These are phyloP conservation scores for Chaenogobius annularis DNA, from an alignment of 2,113 vertebrate genomes.

Conservation along the genomic window DNA sequence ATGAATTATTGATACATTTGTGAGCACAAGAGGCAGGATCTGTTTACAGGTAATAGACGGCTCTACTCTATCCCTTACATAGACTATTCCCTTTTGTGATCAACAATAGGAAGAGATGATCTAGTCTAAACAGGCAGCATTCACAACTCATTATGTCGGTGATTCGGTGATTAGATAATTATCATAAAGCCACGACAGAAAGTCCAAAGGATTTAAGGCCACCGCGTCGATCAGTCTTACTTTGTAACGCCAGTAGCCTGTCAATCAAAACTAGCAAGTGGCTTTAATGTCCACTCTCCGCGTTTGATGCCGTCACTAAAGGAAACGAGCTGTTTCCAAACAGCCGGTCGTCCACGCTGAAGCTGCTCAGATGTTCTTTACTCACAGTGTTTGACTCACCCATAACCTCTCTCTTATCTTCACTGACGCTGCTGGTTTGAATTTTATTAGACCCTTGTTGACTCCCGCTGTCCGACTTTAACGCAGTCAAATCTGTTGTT, in stretches of 20 bases:
- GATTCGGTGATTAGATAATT: constrained; percentile 2
- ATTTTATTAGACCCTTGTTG: constrained; percentile 23
- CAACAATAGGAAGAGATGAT: constrained; percentile 48
- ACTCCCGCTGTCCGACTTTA: constrained; percentile 48
- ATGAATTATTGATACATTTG: constrained; percentile 76
- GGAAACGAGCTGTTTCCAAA: constrained; percentile 58
- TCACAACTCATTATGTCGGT: constrained; percentile 33
- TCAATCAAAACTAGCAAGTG: background rate
- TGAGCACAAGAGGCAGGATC: constrained; percentile 62
- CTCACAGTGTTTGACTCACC: constrained; percentile 53
- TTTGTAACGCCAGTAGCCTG: background rate
- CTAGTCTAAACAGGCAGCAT: constrained; percentile 44
- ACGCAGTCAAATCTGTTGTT: constrained; percentile 21
- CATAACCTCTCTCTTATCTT: constrained; percentile 33
- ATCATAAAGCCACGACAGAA: constrained; percentile 1
- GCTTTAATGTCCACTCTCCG: constrained; percentile 58
- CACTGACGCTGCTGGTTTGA: background rate
- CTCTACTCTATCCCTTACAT: constrained; percentile 34
- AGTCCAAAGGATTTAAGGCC: background rate
- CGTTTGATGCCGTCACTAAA: constrained; percentile 41
- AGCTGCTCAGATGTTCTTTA: constrained; percentile 53
- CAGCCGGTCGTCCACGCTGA: constrained; percentile 53
- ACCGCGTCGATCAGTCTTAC: background rate
- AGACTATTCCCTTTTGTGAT: constrained; percentile 33
- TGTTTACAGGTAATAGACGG: constrained; percentile 61